Conservation (phyloP, 2,888 invertebrate genomes). For the Cryptosula pallasiana region DNA sequence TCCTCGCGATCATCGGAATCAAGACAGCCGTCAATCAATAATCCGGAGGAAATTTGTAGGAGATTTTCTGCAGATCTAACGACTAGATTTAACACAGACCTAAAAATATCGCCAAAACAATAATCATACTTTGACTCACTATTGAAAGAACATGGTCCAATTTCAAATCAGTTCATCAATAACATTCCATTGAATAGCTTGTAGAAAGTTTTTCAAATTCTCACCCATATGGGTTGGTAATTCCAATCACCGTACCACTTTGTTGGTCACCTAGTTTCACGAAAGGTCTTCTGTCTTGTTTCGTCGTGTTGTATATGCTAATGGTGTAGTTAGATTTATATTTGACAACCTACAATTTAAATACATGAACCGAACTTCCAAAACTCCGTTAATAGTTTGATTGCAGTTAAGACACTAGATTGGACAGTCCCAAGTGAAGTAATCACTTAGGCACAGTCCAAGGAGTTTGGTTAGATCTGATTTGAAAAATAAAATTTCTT, state of each 20-base stretch:
- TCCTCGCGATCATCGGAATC: not conserved
- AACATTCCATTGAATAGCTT: no score
- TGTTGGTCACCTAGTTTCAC: not conserved
- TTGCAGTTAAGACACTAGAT: no score
- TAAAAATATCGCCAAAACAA: not conserved
- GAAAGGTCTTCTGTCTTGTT: not conserved
- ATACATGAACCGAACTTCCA: no score
- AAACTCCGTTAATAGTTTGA: no score
- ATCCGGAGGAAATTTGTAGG: not conserved
- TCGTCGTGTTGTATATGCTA: not conserved
- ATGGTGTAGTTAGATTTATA: not conserved
- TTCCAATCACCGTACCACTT: not conserved
- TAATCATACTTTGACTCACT: no score
- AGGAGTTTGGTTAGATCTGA: no score
- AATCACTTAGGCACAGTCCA: no score
- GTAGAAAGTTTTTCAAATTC: no score
- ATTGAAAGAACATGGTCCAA: no score
- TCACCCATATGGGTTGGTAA: constrained; percentile 17
- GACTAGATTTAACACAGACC: constrained; percentile 1
- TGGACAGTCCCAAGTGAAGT: no score
- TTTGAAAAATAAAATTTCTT: no score
- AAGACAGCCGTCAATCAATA: constrained; percentile 12
- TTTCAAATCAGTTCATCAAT: no score
- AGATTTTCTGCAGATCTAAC: not conserved
- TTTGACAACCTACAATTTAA: not conserved